Conservation (phyloP, 2,888 invertebrate genomes). For the Pyralis farinalis region DNA sequence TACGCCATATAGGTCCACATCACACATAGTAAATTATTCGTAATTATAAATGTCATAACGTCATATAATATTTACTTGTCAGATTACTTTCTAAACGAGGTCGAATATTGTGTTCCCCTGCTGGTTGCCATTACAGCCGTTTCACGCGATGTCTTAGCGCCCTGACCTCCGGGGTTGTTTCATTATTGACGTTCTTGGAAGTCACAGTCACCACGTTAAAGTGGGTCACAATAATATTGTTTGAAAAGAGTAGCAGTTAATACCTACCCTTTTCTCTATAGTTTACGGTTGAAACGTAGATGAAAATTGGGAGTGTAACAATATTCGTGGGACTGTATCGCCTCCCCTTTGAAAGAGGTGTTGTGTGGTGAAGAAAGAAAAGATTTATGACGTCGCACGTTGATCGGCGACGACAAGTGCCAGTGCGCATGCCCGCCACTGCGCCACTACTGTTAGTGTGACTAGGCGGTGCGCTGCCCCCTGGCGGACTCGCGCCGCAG, state of each 20-base stretch:
- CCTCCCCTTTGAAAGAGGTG: constrained; percentile 18
- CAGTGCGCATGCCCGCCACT: constrained; percentile 77
- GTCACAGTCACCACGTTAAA: constrained; percentile 25
- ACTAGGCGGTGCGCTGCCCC: constrained; percentile 71
- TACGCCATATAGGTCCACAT: no score
- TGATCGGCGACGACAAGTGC: constrained; percentile 23
- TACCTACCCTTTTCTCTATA: background rate
- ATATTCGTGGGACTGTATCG: constrained; percentile 4
- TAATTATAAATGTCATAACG: no score
- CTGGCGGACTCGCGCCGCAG: constrained; percentile 73
- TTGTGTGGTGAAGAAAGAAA: constrained; percentile 36
- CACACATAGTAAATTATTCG: no score
- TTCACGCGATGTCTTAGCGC: constrained; percentile 64
- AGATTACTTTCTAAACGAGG: constrained; percentile 35
- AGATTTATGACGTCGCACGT: constrained; percentile 41
- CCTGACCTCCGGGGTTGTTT: constrained; percentile 53
- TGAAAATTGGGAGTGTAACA: constrained; percentile 5
- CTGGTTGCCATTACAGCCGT: constrained; percentile 41
- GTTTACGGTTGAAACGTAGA: constrained; percentile 1
- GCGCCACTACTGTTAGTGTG: no score
- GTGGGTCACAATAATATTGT: constrained; percentile 29
- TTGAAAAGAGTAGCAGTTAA: constrained; percentile 12
- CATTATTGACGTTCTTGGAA: constrained; percentile 57
- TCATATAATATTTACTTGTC: constrained; percentile 19
- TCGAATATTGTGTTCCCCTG: constrained; percentile 53